Evolutionary conservation across 2,888 invertebrate species (phyloP).

Genomic region (Drosophila subquinaria): DNA sequence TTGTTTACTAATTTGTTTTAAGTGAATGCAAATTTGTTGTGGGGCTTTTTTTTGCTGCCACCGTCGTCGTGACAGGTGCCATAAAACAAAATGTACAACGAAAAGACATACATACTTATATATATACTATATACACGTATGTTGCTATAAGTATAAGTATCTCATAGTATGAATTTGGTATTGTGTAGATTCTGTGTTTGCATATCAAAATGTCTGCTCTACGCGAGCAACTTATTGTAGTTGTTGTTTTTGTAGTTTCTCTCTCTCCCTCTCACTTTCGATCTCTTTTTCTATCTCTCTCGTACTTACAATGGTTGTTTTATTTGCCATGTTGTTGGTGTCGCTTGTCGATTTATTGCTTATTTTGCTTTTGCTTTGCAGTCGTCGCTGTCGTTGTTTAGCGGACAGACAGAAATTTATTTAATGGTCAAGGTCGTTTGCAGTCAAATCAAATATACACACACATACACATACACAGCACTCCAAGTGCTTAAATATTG

Average conservation of each 20-base stretch:
- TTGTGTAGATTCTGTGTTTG: slow-evolving; percentile 47
- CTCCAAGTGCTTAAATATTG: slow-evolving; percentile 16
- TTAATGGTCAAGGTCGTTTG: slow-evolving; percentile 82
- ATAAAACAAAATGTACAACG: slow-evolving; percentile 33
- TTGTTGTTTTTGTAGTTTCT: background rate
- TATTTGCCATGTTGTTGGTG: slow-evolving; percentile 18
- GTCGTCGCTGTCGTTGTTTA: slow-evolving; percentile 39
- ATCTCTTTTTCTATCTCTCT: background rate
- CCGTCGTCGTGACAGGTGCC: slow-evolving; percentile 66
- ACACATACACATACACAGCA: slow-evolving; percentile 22
- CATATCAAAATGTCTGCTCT: slow-evolving; percentile 24
- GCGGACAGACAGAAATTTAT: slow-evolving; percentile 56
- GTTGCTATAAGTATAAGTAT: slow-evolving; percentile 44
- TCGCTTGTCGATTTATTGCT: slow-evolving; percentile 73
- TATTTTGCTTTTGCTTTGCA: slow-evolving; percentile 76
- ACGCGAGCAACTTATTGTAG: slow-evolving; percentile 7
- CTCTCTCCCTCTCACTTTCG: background rate
- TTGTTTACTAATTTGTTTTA: slow-evolving; percentile 60
- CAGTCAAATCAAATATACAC: slow-evolving; percentile 63
- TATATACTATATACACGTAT: background rate
- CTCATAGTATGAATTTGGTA: slow-evolving; percentile 46
- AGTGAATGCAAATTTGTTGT: slow-evolving; percentile 68
- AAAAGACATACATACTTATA: slow-evolving; percentile 12
- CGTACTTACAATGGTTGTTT: background rate
- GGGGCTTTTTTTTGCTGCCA: slow-evolving; percentile 41